Percentiles rank a stretch among this genome's conserved stretches.
Evolutionary conservation across 2,113 vertebrate genomes (phyloP).

Genomic region (Oreochromis spilurus): DNA sequence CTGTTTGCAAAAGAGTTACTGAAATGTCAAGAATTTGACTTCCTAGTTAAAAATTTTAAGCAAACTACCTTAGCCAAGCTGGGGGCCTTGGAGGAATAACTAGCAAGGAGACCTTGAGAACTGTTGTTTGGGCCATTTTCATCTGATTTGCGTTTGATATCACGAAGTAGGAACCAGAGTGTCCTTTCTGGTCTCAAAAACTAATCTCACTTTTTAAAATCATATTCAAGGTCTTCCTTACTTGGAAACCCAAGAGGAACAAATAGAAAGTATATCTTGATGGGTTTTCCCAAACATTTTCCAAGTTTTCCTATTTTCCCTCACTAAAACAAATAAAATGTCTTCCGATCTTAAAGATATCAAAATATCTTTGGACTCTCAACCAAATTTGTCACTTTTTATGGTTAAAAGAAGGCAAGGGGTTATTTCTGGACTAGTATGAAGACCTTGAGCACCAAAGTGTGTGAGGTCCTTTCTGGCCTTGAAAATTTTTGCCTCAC

Average conservation of each 20-base stretch:
- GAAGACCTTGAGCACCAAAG: not conserved
- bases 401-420: not conserved
- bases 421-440: not conserved
- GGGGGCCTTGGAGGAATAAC: not conserved
- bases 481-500: not conserved
- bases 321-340: not conserved
- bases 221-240: not conserved
- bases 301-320: accelerated
- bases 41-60: not conserved
- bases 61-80: not conserved
- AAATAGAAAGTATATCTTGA: not conserved
- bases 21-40: not conserved
- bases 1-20: not conserved
- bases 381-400: not conserved
- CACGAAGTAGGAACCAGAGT: not conserved
- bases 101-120: not conserved
- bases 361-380: not conserved
- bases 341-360: not conserved
- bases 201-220: not conserved
- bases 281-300: not conserved
- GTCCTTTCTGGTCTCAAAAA: accelerated
- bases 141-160: not conserved
- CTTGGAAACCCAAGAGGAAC: not conserved
- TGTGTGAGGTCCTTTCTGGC: not conserved
- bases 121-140: not conserved